Evolutionary conservation across 2,888 invertebrate genomes (phyloP).

Genomic region (Drosophila recens): DNA sequence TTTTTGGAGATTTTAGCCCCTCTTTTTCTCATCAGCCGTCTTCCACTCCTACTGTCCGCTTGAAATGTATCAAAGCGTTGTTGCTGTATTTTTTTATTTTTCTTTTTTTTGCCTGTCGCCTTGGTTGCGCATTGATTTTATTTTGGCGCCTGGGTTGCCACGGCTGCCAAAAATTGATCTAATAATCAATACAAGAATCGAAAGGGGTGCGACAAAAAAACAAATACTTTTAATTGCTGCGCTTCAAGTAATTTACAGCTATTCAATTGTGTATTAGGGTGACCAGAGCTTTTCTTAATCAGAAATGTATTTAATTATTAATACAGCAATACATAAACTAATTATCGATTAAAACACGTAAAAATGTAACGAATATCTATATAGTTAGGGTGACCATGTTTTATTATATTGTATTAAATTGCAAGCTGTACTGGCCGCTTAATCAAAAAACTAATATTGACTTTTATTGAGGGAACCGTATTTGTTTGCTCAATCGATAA

Average conservation of each 20-base stretch:
- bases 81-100: background rate
- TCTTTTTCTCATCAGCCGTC: background rate
- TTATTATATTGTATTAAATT: no score
- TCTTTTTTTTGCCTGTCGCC: constrained; percentile 27
- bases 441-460: background rate
- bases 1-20: constrained; percentile 41
- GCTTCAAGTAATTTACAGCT: background rate
- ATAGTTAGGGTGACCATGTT: background rate
- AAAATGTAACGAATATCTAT: background rate
- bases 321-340: no score
- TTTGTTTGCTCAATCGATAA: constrained; percentile 1
- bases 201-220: background rate
- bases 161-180: constrained; percentile 27
- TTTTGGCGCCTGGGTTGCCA: constrained; percentile 48
- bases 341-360: background rate
- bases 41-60: background rate
- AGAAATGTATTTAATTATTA: background rate
- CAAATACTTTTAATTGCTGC: background rate
- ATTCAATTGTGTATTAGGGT: background rate
- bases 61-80: background rate
- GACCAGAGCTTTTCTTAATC: background rate
- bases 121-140: constrained; percentile 60
- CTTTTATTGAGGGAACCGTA: background rate
- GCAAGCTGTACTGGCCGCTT: background rate
- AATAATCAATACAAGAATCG: constrained; percentile 27